Evolutionary conservation across 2,797 vertebrate species (phyloP).

Genomic region (Emys orbicularis): DNA sequence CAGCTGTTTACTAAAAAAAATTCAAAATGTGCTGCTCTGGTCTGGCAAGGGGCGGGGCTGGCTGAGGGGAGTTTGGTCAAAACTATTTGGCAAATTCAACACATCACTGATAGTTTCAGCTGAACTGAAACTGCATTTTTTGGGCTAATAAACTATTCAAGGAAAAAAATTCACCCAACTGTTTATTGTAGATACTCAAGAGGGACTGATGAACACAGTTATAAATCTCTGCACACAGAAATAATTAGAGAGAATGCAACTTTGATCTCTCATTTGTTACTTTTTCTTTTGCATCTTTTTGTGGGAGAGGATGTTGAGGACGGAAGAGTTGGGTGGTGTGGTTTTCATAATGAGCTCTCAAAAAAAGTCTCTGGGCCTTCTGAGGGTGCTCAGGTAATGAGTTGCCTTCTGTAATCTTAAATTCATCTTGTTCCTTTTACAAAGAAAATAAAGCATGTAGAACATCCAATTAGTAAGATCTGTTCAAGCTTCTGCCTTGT

Average conservation of each 20-base stretch:
- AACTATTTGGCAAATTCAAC: background rate
- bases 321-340: background rate
- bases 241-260: background rate
- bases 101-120: background rate
- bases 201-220: background rate
- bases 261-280: background rate
- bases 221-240: background rate
- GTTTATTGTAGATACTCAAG: background rate
- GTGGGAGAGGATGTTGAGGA: background rate
- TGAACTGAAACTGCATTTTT: background rate
- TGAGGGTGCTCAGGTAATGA: background rate
- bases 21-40: too few species aligned
- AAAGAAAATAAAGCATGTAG: slow-evolving; percentile 42
- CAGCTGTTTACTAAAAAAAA: too few species aligned
- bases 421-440: slow-evolving; percentile 79
- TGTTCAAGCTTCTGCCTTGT: slow-evolving; percentile 73
- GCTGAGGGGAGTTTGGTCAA: background rate
- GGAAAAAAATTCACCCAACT: background rate
- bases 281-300: background rate
- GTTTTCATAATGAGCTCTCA: background rate
- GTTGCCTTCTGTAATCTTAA: background rate
- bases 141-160: background rate
- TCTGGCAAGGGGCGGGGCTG: too few species aligned
- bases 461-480: slow-evolving; percentile 58
- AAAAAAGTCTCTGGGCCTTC: background rate